Conservation (phyloP, 2,113 vertebrate genomes). For the Calidris pygmaea region DNA sequence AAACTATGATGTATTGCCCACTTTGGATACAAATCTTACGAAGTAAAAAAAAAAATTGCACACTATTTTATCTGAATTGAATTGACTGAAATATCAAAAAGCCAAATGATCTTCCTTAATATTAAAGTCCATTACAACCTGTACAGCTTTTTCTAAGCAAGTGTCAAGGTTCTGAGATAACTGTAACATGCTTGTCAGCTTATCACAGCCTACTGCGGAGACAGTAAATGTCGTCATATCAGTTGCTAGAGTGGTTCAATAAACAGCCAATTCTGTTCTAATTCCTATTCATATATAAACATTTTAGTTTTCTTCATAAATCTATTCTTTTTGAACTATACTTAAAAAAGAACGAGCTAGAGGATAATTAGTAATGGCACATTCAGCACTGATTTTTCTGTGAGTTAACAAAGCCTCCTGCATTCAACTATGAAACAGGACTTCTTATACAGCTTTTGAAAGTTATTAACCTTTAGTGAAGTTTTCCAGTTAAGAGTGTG, state of each 20-base stretch:
- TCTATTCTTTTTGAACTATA: background rate
- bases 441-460: background rate
- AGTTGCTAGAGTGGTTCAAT: background rate
- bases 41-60: background rate
- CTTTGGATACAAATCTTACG: background rate
- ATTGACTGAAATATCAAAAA: background rate
- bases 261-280: background rate
- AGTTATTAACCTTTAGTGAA: conserved; percentile 26
- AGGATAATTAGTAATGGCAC: background rate
- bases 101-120: background rate
- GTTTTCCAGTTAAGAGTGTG: background rate
- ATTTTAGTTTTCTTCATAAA: background rate
- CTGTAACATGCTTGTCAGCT: background rate
- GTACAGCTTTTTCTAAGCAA: background rate
- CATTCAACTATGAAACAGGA: background rate
- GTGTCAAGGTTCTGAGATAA: background rate
- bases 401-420: background rate
- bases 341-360: background rate
- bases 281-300: background rate
- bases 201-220: background rate
- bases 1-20: background rate
- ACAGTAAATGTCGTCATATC: background rate
- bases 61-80: background rate
- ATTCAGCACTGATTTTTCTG: background rate
- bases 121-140: background rate